Conservation (phyloP, 2,888 invertebrate genomes). For the Lacanobia oleracea region DNA sequence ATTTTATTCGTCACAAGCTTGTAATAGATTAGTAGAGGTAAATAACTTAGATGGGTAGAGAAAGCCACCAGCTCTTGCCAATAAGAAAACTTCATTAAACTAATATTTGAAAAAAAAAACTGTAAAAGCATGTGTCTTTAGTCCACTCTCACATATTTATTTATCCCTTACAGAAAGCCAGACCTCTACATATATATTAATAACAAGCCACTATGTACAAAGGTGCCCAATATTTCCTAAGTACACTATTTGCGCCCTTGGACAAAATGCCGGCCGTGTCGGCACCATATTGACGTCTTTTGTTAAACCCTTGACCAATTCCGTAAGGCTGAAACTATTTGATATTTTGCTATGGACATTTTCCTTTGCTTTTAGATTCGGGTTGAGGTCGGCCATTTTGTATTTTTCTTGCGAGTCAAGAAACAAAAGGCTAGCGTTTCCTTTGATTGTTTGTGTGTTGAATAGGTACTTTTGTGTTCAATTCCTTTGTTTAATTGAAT, state of each 20-base stretch:
- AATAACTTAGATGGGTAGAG: no score
- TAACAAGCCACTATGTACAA: constrained; percentile 13
- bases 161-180: background rate
- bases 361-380: constrained; percentile 25
- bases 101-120: background rate
- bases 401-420: constrained; percentile 15
- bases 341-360: constrained; percentile 33
- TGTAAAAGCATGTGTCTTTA: background rate
- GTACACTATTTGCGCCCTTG: constrained; percentile 21
- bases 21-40: no score
- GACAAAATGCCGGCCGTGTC: constrained; percentile 27
- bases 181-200: constrained; percentile 1
- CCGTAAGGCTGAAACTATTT: constrained; percentile 23
- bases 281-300: constrained; percentile 35
- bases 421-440: constrained; percentile 32
- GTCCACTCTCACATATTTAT: background rate
- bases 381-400: constrained; percentile 35
- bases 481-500: constrained; percentile 19
- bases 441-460: constrained; percentile 27
- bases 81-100: background rate
- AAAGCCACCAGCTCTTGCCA: background rate
- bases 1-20: background rate
- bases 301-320: constrained; percentile 49
- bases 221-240: constrained; percentile 29
- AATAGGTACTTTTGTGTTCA: constrained; percentile 7